Percentiles rank a stretch among this genome's conserved stretches.
phyloP scores from a whole-genome alignment of 2,113 vertebrate genomes.

The Jacana jacana region DNA sequence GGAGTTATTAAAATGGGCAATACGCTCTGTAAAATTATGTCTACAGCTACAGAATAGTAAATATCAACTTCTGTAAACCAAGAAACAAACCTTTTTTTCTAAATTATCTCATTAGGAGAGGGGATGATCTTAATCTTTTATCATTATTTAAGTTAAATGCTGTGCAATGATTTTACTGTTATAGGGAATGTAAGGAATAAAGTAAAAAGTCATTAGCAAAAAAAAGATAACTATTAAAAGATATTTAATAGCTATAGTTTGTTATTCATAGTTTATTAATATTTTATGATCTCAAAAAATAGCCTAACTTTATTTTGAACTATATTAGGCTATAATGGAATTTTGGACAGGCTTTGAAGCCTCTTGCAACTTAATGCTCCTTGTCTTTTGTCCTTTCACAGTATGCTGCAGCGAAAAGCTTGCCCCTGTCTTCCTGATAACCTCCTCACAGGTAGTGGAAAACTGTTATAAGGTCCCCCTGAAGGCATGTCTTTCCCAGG shows the following conservation, averaged over 20 bases:
- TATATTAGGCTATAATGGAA: constrained; percentile 75
- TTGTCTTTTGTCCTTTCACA: neutral
- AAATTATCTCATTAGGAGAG: neutral
- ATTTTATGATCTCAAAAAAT: neutral
- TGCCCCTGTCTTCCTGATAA: neutral
- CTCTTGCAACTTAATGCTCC: neutral
- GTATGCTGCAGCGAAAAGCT: neutral
- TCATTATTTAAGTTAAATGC: neutral
- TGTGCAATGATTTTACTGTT: neutral
- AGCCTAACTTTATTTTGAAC: neutral
- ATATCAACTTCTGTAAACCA: neutral
- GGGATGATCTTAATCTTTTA: neutral
- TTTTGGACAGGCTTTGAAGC: constrained; percentile 68
- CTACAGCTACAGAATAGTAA: constrained; percentile 63
- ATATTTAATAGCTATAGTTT: neutral
- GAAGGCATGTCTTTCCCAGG: neutral
- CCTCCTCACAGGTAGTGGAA: neutral
- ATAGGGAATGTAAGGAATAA: neutral
- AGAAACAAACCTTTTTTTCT: neutral
- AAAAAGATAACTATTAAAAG: neutral
- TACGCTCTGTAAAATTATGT: constrained; percentile 43
- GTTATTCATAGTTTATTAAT: neutral
- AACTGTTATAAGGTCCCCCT: neutral
- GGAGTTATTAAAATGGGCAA: constrained; percentile 75
- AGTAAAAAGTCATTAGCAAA: neutral